Evolutionary conservation across 2,888 invertebrate species (phyloP).

Genomic region (Pelosia muscerda): DNA sequence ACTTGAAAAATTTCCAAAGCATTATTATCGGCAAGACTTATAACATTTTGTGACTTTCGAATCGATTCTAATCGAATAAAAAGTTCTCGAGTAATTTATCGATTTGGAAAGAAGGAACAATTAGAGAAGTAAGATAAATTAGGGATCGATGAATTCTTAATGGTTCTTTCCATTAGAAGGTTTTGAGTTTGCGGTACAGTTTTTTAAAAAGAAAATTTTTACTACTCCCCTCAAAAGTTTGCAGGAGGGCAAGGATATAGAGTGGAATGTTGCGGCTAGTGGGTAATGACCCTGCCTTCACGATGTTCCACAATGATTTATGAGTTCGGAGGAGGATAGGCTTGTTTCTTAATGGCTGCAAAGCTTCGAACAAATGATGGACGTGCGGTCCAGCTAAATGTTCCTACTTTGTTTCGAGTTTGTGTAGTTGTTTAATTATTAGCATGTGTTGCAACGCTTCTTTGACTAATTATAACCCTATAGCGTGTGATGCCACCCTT

Average conservation of each 20-base stretch:
- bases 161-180: constrained; percentile 82
- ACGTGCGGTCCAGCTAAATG: neutral
- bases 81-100: constrained; percentile 68
- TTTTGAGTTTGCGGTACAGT: constrained; percentile 74
- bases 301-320: constrained; percentile 19
- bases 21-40: constrained; percentile 67
- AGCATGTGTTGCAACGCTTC: neutral
- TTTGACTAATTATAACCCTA: no score
- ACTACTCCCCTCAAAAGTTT: constrained; percentile 76
- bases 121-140: constrained; percentile 82
- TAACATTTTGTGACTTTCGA: constrained; percentile 65
- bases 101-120: constrained; percentile 77
- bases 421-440: neutral
- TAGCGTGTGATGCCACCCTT: no score
- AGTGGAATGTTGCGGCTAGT: constrained; percentile 42
- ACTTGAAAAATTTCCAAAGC: constrained; percentile 45
- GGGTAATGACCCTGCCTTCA: constrained; percentile 15
- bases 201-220: constrained; percentile 73
- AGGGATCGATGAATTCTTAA: constrained; percentile 84
- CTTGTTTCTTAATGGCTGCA: constrained; percentile 6
- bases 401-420: constrained; percentile 5
- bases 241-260: constrained; percentile 56
- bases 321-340: constrained; percentile 9
- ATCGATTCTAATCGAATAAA: constrained; percentile 69
- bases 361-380: constrained; percentile 19